These are phyloP conservation scores for Drosophila longiperda DNA, from an alignment of 2,888 invertebrate species.

Conservation along the genomic window DNA sequence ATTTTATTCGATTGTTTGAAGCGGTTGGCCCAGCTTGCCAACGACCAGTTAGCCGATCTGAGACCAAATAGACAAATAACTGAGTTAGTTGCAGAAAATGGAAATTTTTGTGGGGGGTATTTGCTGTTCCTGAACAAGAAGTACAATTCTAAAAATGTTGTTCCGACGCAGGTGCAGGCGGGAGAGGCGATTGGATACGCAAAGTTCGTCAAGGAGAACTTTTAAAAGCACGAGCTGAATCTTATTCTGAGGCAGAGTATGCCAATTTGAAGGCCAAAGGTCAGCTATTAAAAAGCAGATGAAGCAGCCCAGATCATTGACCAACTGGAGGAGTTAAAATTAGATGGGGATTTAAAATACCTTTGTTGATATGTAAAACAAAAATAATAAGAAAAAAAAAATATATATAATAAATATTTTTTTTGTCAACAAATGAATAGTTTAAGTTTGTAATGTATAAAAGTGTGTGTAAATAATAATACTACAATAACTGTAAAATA, in stretches of 20 bases:
- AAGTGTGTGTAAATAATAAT: background rate
- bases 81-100: too few species aligned
- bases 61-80: too few species aligned
- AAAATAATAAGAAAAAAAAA: background rate
- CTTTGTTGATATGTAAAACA: too few species aligned
- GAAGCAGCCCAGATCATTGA: constrained; percentile 7
- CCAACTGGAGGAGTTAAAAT: constrained; percentile 26
- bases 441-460: background rate
- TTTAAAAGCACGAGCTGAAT: constrained; percentile 78
- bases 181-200: constrained; percentile 83
- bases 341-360: constrained; percentile 7
- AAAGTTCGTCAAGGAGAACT: constrained; percentile 84
- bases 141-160: constrained; percentile 81
- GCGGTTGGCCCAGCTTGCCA: too few species aligned
- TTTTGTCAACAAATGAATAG: background rate
- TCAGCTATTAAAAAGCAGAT: constrained; percentile 1
- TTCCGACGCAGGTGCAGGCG: constrained; percentile 76
- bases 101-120: constrained; percentile 54
- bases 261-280: constrained; percentile 51
- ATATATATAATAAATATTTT: background rate
- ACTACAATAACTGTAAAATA: background rate
- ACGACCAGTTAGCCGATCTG: too few species aligned
- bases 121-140: constrained; percentile 83
- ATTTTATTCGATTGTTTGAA: too few species aligned
- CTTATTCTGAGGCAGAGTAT: constrained; percentile 81